Conservation (phyloP, 2,113 vertebrate genomes). For the Corythaixoides concolor region DNA sequence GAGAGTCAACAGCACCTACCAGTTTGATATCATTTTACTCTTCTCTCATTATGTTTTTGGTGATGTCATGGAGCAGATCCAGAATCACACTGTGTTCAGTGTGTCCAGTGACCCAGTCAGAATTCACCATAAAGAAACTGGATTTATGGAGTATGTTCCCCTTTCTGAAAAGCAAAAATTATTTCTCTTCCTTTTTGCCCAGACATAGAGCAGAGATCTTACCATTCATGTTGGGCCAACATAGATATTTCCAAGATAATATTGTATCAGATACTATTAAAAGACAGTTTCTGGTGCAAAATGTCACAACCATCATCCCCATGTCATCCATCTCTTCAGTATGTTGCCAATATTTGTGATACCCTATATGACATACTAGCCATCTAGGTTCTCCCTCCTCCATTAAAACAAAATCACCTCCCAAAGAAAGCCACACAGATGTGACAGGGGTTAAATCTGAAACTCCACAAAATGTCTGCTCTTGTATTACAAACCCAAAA, state of each 20-base stretch:
- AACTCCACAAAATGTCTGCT: neutral
- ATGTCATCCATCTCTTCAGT: neutral
- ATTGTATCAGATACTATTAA: neutral
- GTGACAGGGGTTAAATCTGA: neutral
- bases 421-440: neutral
- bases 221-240: neutral
- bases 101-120: neutral
- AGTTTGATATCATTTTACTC: neutral
- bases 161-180: neutral
- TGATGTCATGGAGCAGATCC: neutral
- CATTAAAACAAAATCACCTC: neutral
- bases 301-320: neutral
- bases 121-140: neutral
- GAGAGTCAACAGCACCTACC: too few species aligned
- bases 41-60: neutral
- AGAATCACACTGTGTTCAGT: neutral
- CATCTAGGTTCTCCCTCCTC: neutral
- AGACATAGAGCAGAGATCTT: neutral
- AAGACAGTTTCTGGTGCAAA: neutral
- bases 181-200: neutral
- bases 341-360: neutral
- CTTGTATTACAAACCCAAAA: neutral
- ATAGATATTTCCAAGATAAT: neutral
- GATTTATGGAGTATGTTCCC: neutral
- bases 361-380: neutral